These are phyloP conservation scores for Chrosomus eos DNA, from an alignment of 2,797 vertebrate genomes.

Conservation along the genomic window DNA sequence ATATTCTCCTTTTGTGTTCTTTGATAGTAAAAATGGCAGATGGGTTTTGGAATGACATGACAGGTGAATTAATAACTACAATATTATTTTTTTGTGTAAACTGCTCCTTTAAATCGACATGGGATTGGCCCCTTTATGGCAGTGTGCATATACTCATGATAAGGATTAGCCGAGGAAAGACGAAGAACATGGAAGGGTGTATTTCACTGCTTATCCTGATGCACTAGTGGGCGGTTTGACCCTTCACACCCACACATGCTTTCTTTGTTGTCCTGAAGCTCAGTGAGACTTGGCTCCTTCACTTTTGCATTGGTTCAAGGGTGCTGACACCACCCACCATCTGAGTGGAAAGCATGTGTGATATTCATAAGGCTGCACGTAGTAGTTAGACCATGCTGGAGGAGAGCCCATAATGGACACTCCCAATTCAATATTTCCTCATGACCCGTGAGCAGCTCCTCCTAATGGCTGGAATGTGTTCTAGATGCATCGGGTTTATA, in stretches of 20 bases:
- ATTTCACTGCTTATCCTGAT: slow-evolving; percentile 8
- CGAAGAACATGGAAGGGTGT: background rate
- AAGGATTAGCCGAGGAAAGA: background rate
- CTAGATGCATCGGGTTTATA: background rate
- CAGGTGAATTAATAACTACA: background rate
- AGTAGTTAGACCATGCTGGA: slow-evolving; percentile 56
- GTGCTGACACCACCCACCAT: slow-evolving; percentile 50
- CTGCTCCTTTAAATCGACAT: slow-evolving; percentile 5
- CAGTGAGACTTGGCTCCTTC: background rate
- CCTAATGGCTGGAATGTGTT: slow-evolving; percentile 68
- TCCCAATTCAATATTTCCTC: slow-evolving; percentile 62
- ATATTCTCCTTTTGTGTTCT: background rate
- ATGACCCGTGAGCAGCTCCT: slow-evolving; percentile 61
- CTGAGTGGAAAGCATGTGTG: slow-evolving; percentile 50
- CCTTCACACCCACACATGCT: slow-evolving; percentile 25
- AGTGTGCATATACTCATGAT: background rate
- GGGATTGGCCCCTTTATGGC: background rate
- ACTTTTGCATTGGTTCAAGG: slow-evolving; percentile 27
- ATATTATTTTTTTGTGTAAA: background rate
- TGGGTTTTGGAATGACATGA: background rate
- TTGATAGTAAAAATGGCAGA: background rate
- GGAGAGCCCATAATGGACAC: slow-evolving; percentile 66
- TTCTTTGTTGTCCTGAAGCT: slow-evolving; percentile 8
- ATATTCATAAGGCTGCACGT: slow-evolving; percentile 54
- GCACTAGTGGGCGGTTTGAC: background rate